phyloP scores from a whole-genome alignment of 1,140 invertebrate species.

The Drosophila kikkawai region DNA sequence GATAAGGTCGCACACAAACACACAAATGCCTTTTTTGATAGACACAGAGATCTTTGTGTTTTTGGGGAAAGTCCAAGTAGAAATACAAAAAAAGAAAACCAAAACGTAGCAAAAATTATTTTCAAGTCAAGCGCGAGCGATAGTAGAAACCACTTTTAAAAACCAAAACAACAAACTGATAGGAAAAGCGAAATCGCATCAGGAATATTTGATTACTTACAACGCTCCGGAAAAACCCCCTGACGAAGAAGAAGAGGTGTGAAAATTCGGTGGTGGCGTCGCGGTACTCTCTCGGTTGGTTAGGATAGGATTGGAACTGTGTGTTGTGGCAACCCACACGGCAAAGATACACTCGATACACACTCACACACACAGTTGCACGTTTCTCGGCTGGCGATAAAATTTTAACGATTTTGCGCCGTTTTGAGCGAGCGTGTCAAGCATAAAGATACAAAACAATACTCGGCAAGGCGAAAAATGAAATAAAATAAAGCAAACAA shows the following conservation, averaged over 20 bases:
- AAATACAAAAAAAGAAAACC: not conserved
- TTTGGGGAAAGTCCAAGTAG: slow-evolving; percentile 33
- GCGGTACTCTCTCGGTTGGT: slow-evolving; percentile 37
- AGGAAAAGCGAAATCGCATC: slow-evolving; percentile 53
- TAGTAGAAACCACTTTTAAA: slow-evolving; percentile 19
- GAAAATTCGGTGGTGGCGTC: slow-evolving; percentile 43
- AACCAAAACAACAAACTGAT: slow-evolving; percentile 24
- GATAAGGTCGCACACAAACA: slow-evolving; percentile 43
- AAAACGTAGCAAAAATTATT: slow-evolving; percentile 22
- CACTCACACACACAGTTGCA: slow-evolving; percentile 38
- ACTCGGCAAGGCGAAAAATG: slow-evolving; percentile 39
- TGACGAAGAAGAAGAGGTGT: slow-evolving; percentile 45
- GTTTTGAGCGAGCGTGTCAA: slow-evolving; percentile 74
- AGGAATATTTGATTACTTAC: slow-evolving; percentile 64
- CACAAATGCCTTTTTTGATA: slow-evolving; percentile 27
- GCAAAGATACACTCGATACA: slow-evolving; percentile 33
- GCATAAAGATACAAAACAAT: slow-evolving; percentile 79
- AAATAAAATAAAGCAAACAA: slow-evolving; percentile 38
- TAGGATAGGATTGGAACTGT: slow-evolving; percentile 10
- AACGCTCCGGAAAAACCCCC: slow-evolving; percentile 30
- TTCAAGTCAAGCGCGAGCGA: slow-evolving; percentile 15
- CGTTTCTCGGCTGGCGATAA: slow-evolving; percentile 72
- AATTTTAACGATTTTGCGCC: slow-evolving; percentile 82
- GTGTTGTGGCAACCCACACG: slow-evolving; percentile 5
- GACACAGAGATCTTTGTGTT: slow-evolving; percentile 25